Evolutionary conservation across 1,140 invertebrate genomes (phyloP), one percentile per base, ranked within the genome.

Genomic region (Planococcus citri): DNA sequence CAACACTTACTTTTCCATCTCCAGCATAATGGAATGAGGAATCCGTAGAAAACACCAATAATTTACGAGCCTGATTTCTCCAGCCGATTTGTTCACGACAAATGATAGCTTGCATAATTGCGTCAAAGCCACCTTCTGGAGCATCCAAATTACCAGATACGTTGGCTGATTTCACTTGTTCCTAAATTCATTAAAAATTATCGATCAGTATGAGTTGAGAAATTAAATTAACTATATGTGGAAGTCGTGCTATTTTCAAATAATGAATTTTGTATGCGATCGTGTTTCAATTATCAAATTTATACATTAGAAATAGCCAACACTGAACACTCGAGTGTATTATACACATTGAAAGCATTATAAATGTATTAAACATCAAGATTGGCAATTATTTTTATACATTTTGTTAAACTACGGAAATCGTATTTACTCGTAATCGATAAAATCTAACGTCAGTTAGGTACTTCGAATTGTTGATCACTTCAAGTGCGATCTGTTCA

Each of bases 61-160:
- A 84, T 74, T 94, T 87, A 73, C 96, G 84, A 3, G 96, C 94
- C 75, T 94, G 87, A 71, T 92, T 86, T 64, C 96, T 81, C 92
- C 92, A 94, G 22, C 94, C 92, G 69, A 95, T 93, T 74, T 89
- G 81, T 24, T 87, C 79, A 73, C 87, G 85, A 79, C 96, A 98
- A 57, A 93, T 92, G 38, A 98, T 89, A 4, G 94, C 94, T 80
- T 99, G 97, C 93, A 99, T 98, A 64, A 99, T 91, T 12, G 96
- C 97, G 82, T 99, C 97, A 78, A 99, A 97, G 10, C 97, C 96
- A 22, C 97, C 97, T 79, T 99, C 97, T 0, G 97, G 97, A 2
- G 94, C 92, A 80, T 99, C 96, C 74, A 98, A 81, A 80, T 99
- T 99, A 60, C 96, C 96, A 6, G 96, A 98, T 1, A 98, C 91